Evolutionary conservation across 1,140 invertebrate species (phyloP).

Genomic region (Drosophila mauritiana): DNA sequence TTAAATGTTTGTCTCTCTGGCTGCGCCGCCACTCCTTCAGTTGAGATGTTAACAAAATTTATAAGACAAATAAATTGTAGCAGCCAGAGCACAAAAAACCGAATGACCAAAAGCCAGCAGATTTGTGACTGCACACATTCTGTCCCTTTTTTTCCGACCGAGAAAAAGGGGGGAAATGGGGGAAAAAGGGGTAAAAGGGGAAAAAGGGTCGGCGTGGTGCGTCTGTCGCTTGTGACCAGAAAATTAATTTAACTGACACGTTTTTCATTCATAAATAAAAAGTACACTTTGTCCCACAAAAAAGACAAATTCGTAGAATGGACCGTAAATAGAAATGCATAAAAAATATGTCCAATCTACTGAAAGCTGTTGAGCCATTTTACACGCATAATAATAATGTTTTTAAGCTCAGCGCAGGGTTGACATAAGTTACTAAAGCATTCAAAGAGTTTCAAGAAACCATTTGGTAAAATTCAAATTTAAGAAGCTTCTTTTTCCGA

Average conservation of each 20-base stretch:
- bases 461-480: background rate
- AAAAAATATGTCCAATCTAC: background rate
- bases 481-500: background rate
- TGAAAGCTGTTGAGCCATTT: background rate
- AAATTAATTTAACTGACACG: conserved; percentile 60
- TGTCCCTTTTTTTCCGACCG: background rate
- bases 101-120: conserved; percentile 34
- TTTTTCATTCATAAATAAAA: conserved; percentile 47
- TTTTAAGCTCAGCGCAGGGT: too few relatives aligned
- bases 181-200: conserved; percentile 22
- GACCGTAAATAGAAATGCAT: background rate
- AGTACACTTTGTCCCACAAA: conserved; percentile 26
- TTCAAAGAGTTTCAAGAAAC: too few relatives aligned
- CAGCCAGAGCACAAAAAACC: conserved; percentile 23
- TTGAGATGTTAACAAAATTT: conserved; percentile 63
- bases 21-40: conserved; percentile 17
- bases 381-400: too few relatives aligned
- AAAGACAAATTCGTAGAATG: conserved; percentile 3
- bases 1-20: conserved; percentile 42
- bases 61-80: conserved; percentile 62
- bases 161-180: background rate
- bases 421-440: too few relatives aligned
- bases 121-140: conserved; percentile 32
- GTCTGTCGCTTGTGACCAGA: conserved; percentile 45
- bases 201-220: conserved; percentile 40